These are phyloP conservation scores for Rhabdophis nuchalis DNA, from an alignment of 2,797 vertebrate genomes.

Conservation along the genomic window DNA sequence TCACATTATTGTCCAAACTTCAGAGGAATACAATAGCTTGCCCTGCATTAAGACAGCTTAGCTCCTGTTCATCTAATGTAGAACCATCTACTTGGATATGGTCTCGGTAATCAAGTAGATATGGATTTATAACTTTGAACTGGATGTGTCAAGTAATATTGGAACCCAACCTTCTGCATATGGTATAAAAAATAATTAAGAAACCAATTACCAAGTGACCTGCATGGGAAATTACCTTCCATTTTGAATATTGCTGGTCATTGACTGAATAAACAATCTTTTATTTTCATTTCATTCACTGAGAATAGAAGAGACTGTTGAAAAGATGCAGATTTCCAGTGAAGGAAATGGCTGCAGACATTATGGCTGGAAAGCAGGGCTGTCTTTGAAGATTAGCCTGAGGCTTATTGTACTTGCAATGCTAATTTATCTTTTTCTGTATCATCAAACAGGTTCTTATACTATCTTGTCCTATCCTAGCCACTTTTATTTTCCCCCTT, in stretches of 20 bases:
- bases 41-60: background rate
- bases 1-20: background rate
- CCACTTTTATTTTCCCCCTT: background rate
- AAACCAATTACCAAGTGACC: background rate
- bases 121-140: background rate
- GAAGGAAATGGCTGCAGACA: background rate
- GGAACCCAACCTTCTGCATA: background rate
- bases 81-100: too few species aligned
- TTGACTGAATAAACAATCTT: background rate
- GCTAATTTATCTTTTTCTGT: background rate
- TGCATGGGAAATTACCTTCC: background rate
- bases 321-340: background rate
- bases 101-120: background rate
- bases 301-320: background rate
- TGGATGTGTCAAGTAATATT: background rate
- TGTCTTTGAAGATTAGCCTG: background rate
- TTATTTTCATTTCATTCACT: background rate
- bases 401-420: background rate
- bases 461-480: background rate
- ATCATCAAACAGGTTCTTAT: background rate
- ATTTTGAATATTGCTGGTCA: background rate
- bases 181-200: background rate
- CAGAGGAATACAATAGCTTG: background rate
- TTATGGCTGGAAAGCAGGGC: background rate
- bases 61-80: background rate